Evolutionary conservation across 2,797 vertebrate species (phyloP).

Genomic region (Pseudomugil gertrudae): DNA sequence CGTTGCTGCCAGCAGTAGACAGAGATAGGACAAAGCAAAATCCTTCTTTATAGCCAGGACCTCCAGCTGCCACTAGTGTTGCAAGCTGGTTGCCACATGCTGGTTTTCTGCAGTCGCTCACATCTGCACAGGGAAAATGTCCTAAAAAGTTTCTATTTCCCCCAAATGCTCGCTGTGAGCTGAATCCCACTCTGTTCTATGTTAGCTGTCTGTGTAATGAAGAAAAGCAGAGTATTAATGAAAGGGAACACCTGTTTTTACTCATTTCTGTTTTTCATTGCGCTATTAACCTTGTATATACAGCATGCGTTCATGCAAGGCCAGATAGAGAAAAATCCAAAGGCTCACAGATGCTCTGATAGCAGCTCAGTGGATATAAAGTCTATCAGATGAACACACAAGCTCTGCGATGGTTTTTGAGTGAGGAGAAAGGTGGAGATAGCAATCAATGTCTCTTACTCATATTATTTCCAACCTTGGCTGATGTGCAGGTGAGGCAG

Average conservation of each 20-base stretch:
- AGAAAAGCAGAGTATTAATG: constrained; percentile 43
- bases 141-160: constrained; percentile 35
- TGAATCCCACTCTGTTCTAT: constrained; percentile 31
- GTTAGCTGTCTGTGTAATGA: constrained; percentile 12
- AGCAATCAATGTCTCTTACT: constrained; percentile 41
- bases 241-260: constrained; percentile 60
- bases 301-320: constrained; percentile 21
- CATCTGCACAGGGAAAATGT: constrained; percentile 7
- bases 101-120: constrained; percentile 7
- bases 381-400: constrained; percentile 43
- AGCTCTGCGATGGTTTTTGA: constrained; percentile 33
- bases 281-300: constrained; percentile 41
- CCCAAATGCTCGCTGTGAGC: constrained; percentile 38
- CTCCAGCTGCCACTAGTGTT: constrained; percentile 10
- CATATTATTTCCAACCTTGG: constrained; percentile 21
- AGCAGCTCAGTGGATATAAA: constrained; percentile 19
- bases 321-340: constrained; percentile 23
- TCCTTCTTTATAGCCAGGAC: not conserved
- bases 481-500: constrained; percentile 25
- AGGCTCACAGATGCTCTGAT: constrained; percentile 26
- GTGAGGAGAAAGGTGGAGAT: constrained; percentile 33
- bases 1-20: not conserved
- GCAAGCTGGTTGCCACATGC: constrained; percentile 39
- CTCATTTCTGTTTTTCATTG: constrained; percentile 27
- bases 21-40: not conserved